Evolutionary conservation across 2,113 vertebrate species (phyloP).

Genomic region (Gracilinanus agilis): DNA sequence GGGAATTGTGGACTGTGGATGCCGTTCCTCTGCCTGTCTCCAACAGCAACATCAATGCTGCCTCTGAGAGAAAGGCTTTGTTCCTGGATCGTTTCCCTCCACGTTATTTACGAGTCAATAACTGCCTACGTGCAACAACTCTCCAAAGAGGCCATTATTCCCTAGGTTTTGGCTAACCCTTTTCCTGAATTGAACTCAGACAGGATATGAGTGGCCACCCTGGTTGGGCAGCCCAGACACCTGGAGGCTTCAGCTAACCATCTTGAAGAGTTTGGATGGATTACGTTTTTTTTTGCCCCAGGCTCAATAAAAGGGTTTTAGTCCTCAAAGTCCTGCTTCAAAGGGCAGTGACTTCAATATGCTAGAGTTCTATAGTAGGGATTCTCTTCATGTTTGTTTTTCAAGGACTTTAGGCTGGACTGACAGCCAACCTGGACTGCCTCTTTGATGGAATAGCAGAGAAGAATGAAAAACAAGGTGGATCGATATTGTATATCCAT

Average conservation of each 20-base stretch:
- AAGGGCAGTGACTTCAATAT: background rate
- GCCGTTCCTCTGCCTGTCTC: background rate
- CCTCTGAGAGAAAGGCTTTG: slow-evolving; percentile 12
- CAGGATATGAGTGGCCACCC: background rate
- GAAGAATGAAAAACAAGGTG: background rate
- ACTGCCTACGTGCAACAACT: background rate
- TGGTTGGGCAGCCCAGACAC: background rate
- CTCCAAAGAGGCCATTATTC: background rate
- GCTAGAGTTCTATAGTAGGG: background rate
- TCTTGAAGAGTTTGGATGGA: background rate
- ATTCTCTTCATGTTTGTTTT: background rate
- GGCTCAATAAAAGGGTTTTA: background rate
- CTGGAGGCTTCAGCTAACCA: background rate
- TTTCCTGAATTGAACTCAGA: background rate
- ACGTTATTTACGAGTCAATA: background rate
- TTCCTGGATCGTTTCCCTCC: slow-evolving; percentile 31
- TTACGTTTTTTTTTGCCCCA: background rate
- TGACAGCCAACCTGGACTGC: background rate
- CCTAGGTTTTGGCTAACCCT: background rate
- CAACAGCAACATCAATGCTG: background rate
- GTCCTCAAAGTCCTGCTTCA: background rate
- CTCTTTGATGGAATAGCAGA: background rate
- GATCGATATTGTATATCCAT: background rate
- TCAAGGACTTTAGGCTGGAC: background rate
- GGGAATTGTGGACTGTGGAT: background rate